phyloP scores from a whole-genome alignment of 2,113 vertebrate genomes.

The Physeter macrocephalus region DNA sequence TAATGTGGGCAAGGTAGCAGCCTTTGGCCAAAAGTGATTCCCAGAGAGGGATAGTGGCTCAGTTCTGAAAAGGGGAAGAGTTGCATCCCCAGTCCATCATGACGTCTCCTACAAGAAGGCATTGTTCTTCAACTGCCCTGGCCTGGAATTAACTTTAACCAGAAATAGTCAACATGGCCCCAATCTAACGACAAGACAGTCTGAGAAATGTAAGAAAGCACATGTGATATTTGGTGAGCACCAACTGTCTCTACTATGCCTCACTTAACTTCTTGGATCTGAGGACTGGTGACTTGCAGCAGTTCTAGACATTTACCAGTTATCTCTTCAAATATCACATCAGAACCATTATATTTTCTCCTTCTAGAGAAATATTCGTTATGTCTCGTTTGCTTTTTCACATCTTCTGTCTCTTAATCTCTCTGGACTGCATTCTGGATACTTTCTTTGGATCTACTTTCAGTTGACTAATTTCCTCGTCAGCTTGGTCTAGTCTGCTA shows the following conservation, averaged over 20 bases:
- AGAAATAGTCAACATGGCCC: not conserved
- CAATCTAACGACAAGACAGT: not conserved
- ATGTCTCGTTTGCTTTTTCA: not conserved
- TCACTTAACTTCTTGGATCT: not conserved
- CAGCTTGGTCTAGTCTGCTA: not conserved
- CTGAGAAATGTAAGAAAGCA: not conserved
- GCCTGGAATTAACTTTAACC: not conserved
- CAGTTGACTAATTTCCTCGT: not conserved
- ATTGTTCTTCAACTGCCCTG: not conserved
- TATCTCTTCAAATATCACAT: not conserved
- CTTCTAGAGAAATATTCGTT: not conserved
- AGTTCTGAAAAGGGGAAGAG: not conserved
- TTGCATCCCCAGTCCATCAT: not conserved
- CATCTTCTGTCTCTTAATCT: not conserved
- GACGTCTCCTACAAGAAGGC: not conserved
- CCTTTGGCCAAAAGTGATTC: not conserved
- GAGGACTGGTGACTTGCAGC: not conserved
- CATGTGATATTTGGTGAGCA: not conserved
- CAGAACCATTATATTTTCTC: not conserved
- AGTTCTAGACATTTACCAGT: not conserved
- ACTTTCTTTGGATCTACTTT: not conserved
- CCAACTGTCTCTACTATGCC: not conserved
- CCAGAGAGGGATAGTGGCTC: not conserved
- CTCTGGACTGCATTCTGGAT: not conserved
- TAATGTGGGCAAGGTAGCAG: not conserved